phyloP scores from a whole-genome alignment of 2,113 vertebrate genomes.

The Hassar affinis region DNA sequence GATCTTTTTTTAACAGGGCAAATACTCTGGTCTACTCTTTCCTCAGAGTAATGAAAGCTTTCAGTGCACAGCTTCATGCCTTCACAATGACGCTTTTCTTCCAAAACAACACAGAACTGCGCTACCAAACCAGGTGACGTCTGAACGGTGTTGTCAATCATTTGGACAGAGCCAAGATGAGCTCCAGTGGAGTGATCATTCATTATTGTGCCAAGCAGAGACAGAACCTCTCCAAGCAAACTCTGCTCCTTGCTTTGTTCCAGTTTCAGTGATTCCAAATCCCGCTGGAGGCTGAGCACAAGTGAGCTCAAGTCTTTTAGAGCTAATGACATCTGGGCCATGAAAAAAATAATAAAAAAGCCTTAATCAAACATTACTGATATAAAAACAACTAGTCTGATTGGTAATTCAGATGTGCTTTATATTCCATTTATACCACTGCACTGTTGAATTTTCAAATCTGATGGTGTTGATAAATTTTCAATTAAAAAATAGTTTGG shows the following conservation, averaged over 20 bases:
- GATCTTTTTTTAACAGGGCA: conserved; percentile 17
- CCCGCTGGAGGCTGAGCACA: conserved; percentile 59
- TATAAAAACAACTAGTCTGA: background rate
- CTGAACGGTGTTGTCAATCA: conserved; percentile 65
- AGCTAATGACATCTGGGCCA: conserved; percentile 55
- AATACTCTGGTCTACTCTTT: background rate
- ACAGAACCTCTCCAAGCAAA: conserved; percentile 64
- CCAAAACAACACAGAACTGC: conserved; percentile 33
- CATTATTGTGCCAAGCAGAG: conserved; percentile 60
- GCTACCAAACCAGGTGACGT: conserved; percentile 55
- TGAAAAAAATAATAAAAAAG: conserved; percentile 30
- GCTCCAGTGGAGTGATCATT: conserved; percentile 51
- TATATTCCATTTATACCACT: background rate
- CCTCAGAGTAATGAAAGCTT: conserved; percentile 17
- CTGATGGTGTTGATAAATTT: background rate
- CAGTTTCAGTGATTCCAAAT: conserved; percentile 61
- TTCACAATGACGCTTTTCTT: conserved; percentile 40
- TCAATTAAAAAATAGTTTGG: background rate
- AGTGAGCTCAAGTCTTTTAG: conserved; percentile 58
- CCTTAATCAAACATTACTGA: background rate
- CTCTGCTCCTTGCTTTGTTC: conserved; percentile 62
- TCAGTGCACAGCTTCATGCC: conserved; percentile 18
- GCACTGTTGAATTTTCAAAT: background rate
- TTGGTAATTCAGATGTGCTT: background rate
- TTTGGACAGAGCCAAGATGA: conserved; percentile 34